Conservation (phyloP, 1,140 invertebrate species). For the Meloidogyne chitwoodi region DNA sequence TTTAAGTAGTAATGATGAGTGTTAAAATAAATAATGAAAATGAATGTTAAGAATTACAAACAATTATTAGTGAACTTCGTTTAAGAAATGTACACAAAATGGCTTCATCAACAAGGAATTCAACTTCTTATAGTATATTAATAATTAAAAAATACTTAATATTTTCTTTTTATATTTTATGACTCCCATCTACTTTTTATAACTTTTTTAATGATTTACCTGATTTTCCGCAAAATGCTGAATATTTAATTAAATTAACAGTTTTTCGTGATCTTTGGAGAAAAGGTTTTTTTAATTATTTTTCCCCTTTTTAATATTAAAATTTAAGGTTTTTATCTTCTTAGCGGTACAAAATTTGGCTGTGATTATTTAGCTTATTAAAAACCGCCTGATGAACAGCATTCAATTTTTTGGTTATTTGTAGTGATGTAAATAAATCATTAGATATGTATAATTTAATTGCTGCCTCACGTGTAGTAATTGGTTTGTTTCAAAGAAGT, state of each 20-base stretch:
- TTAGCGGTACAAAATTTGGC: constrained; percentile 78
- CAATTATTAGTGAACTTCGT: neutral
- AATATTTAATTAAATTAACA: constrained; percentile 25
- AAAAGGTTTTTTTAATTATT: constrained; percentile 39
- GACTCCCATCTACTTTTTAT: neutral
- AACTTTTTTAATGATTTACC: neutral
- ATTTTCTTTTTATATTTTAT: neutral
- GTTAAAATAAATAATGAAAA: too few species aligned
- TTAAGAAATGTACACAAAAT: neutral
- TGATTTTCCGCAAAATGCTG: constrained; percentile 19
- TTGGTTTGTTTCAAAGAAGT: too few species aligned
- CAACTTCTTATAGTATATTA: neutral
- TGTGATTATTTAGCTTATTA: constrained; percentile 77
- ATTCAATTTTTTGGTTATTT: constrained; percentile 61
- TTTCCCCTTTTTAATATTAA: neutral
- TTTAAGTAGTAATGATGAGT: neutral
- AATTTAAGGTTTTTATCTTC: constrained; percentile 71
- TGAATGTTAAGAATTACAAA: neutral
- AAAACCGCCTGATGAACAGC: constrained; percentile 58
- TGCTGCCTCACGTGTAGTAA: constrained; percentile 42
- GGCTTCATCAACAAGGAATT: neutral
- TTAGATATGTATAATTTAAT: constrained; percentile 58
- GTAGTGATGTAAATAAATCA: constrained; percentile 46
- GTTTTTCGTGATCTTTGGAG: constrained; percentile 78
- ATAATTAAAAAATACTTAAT: neutral